Percentiles rank a stretch among this genome's conserved stretches.
Conservation (phyloP, 2,888 invertebrate species). For the Agrotis segetum region DNA sequence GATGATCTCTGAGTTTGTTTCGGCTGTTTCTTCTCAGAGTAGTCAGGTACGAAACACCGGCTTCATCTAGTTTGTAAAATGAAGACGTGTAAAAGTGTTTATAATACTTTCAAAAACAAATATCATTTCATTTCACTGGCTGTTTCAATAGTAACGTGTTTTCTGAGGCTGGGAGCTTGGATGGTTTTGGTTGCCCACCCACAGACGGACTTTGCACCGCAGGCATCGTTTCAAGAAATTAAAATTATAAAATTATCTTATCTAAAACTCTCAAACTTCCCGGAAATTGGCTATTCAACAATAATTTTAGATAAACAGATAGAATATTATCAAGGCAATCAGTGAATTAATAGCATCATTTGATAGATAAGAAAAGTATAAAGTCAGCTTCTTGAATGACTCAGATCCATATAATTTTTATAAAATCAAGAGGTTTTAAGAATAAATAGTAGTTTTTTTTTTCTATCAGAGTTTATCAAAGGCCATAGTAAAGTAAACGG, state of each 20-base stretch:
- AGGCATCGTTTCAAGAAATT: not conserved
- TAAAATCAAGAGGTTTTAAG: not conserved
- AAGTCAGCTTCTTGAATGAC: not conserved
- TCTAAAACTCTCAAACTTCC: conserved; percentile 5
- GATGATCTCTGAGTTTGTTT: too few species aligned
- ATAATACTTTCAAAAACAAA: too few species aligned
- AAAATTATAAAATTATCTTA: conserved; percentile 8
- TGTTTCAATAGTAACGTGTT: too few species aligned
- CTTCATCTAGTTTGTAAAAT: too few species aligned
- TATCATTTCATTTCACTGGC: too few species aligned
- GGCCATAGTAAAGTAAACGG: too few species aligned
- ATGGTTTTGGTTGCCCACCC: not conserved
- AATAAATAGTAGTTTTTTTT: not conserved
- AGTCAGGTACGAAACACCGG: too few species aligned
- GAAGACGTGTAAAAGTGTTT: too few species aligned
- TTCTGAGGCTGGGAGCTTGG: not conserved
- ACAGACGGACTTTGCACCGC: too few species aligned
- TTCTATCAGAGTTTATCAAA: too few species aligned
- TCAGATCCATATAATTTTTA: not conserved
- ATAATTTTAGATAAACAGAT: conserved; percentile 18
- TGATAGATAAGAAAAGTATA: conserved; percentile 13
- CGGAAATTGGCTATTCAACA: conserved; percentile 25
- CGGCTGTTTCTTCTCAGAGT: too few species aligned
- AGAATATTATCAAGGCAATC: conserved; percentile 34
- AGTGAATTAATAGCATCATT: conserved; percentile 17